Conservation (phyloP, 2,888 invertebrate genomes). For the Polydrusus cervinus region DNA sequence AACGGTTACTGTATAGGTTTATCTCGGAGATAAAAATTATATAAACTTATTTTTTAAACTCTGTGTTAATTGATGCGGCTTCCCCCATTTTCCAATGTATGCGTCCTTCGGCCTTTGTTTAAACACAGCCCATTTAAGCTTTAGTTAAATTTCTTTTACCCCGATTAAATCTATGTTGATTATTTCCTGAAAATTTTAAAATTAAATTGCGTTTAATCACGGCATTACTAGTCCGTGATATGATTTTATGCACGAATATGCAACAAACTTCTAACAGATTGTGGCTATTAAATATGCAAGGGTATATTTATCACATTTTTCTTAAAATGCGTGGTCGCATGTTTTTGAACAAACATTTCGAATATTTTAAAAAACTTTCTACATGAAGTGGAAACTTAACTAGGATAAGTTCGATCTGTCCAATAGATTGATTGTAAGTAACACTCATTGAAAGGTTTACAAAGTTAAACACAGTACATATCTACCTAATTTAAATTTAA, state of each 20-base stretch:
- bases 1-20: too few relatives aligned
- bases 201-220: slow-evolving; percentile 48
- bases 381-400: background rate
- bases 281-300: slow-evolving; percentile 56
- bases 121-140: background rate
- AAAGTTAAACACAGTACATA: too few relatives aligned
- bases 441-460: too few relatives aligned
- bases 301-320: slow-evolving; percentile 53
- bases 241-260: slow-evolving; percentile 43
- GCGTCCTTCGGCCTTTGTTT: slow-evolving; percentile 3
- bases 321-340: slow-evolving; percentile 35
- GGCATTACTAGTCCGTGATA: slow-evolving; percentile 24
- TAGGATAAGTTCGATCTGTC: background rate
- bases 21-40: too few relatives aligned
- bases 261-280: slow-evolving; percentile 54
- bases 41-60: too few relatives aligned
- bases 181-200: slow-evolving; percentile 36
- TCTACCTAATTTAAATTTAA: too few relatives aligned
- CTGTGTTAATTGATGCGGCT: too few relatives aligned
- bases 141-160: slow-evolving; percentile 13
- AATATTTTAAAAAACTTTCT: background rate
- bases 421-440: too few relatives aligned
- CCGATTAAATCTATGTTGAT: slow-evolving; percentile 24
- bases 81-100: background rate
- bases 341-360: slow-evolving; percentile 25